phyloP scores from a whole-genome alignment of 2,888 invertebrate species.

The Archips crataeganus region DNA sequence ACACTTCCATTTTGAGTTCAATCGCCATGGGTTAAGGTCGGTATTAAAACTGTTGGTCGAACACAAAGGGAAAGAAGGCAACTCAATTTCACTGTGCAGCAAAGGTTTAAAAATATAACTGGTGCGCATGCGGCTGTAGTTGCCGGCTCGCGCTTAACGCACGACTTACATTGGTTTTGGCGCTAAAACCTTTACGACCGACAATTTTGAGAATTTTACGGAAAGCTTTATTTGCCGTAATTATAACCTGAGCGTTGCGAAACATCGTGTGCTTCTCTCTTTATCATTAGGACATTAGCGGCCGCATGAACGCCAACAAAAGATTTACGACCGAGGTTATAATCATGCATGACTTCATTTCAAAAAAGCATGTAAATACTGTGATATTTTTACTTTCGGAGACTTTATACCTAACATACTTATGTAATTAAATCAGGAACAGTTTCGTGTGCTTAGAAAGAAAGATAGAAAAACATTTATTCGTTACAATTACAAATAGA shows the following conservation, averaged over 20 bases:
- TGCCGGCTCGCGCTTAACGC: slow-evolving; percentile 7
- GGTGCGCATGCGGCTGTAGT: background rate
- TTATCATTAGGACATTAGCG: background rate
- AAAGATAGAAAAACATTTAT: no score
- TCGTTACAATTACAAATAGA: no score
- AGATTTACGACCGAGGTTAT: background rate
- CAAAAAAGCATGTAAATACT: background rate
- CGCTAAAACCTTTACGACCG: slow-evolving; percentile 16
- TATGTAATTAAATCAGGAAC: no score
- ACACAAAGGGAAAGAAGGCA: slow-evolving; percentile 19
- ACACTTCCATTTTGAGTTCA: background rate
- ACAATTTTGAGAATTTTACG: slow-evolving; percentile 5
- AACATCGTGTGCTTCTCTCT: background rate
- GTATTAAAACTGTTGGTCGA: background rate
- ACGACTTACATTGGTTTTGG: slow-evolving; percentile 20
- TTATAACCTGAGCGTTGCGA: background rate
- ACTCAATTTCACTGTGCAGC: slow-evolving; percentile 28
- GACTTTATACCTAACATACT: no score
- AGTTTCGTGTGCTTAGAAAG: no score
- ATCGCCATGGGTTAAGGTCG: background rate
- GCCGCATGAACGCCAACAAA: background rate
- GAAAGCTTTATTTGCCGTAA: slow-evolving; percentile 8
- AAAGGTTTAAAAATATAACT: slow-evolving; percentile 29
- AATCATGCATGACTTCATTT: background rate
- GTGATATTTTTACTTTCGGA: background rate